A percentile compares a stretch with the other conserved stretches of the same genome.
Conservation (phyloP, 2,113 vertebrate species). For the Corynorhinus townsendii region DNA sequence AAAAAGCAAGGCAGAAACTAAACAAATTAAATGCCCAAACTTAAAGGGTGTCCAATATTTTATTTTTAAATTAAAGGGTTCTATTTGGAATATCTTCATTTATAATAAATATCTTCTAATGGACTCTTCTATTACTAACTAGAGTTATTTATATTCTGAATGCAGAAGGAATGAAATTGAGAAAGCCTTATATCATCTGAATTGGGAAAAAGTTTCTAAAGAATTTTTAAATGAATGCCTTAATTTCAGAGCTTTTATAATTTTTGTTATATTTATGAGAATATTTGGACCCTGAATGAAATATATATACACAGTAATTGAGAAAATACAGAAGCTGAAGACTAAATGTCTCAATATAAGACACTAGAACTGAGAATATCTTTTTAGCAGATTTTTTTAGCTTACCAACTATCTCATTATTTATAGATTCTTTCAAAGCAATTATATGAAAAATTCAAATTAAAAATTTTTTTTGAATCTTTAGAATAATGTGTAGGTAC, state of each 20-base stretch:
- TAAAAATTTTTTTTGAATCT: background rate
- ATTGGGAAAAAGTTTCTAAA: background rate
- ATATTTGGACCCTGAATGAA: background rate
- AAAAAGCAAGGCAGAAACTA: background rate
- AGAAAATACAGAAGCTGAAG: background rate
- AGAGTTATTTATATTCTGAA: background rate
- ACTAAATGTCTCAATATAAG: background rate
- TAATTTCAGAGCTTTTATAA: background rate
- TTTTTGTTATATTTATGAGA: background rate
- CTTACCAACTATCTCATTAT: too few species aligned
- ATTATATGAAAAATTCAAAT: background rate
- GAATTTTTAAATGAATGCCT: background rate
- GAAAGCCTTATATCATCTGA: background rate
- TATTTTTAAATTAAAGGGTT: background rate
- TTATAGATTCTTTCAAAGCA: background rate
- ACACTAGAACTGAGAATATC: background rate
- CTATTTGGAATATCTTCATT: background rate
- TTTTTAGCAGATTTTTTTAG: background rate
- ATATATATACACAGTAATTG: background rate
- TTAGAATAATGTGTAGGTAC: background rate
- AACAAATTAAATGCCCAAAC: background rate
- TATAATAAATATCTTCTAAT: background rate
- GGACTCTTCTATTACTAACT: background rate
- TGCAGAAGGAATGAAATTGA: background rate
- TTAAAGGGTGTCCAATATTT: background rate